Conservation (phyloP, 2,888 invertebrate species). For the Masnerella sp. region DNA sequence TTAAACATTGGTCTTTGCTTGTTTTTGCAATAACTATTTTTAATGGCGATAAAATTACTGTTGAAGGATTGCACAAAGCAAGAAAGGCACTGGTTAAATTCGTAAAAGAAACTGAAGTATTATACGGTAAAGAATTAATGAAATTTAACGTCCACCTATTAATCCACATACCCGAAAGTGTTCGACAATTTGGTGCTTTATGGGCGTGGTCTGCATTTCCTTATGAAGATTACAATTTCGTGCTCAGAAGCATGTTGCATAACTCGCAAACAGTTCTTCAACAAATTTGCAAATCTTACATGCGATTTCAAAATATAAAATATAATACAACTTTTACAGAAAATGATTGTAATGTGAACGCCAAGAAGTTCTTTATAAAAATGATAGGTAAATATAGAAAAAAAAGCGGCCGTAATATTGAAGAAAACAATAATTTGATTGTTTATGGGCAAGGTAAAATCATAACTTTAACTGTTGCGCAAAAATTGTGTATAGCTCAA, state of each 20-base stretch:
- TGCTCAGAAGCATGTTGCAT: slow-evolving; percentile 25
- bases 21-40: slow-evolving; percentile 42
- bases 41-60: slow-evolving; percentile 17
- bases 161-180: slow-evolving; percentile 34
- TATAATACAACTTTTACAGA: slow-evolving; percentile 12
- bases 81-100: slow-evolving; percentile 34
- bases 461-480: too few relatives aligned
- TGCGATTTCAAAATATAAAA: slow-evolving; percentile 24
- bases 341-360: slow-evolving; percentile 4
- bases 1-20: slow-evolving; percentile 42
- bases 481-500: too few relatives aligned
- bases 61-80: slow-evolving; percentile 18
- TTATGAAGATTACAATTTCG: slow-evolving; percentile 44
- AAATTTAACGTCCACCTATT: slow-evolving; percentile 54
- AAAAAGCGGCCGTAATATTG: too few relatives aligned
- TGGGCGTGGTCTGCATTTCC: slow-evolving; percentile 55
- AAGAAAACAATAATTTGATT: too few relatives aligned
- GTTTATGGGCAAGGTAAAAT: too few relatives aligned
- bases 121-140: slow-evolving; percentile 38
- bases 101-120: slow-evolving; percentile 36
- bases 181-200: slow-evolving; percentile 41
- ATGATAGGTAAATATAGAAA: slow-evolving; percentile 19
- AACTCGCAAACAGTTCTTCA: slow-evolving; percentile 26
- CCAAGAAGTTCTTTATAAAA: slow-evolving; percentile 8
- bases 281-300: slow-evolving; percentile 48